These are phyloP conservation scores for Symphodus melops DNA, from an alignment of 2,113 vertebrate species.

Conservation along the genomic window DNA sequence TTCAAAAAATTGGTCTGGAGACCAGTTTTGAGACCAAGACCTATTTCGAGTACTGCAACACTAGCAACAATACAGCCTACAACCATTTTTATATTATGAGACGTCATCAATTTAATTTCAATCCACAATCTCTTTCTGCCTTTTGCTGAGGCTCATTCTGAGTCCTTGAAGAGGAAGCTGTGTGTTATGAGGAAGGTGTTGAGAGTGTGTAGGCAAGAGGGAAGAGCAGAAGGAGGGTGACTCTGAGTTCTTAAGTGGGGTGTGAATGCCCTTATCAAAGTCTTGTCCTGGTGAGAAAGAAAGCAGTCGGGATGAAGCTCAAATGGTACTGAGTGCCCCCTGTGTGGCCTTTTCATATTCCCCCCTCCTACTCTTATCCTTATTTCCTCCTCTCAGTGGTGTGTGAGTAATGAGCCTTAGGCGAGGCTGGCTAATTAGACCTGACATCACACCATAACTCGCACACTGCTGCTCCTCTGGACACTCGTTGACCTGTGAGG, in stretches of 20 bases:
- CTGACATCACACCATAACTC: constrained; percentile 73
- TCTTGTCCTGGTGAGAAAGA: constrained; percentile 49
- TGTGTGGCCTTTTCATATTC: constrained; percentile 58
- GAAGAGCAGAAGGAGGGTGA: constrained; percentile 37
- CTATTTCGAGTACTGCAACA: no score
- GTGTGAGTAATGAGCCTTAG: constrained; percentile 76
- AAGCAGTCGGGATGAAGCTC: constrained; percentile 42
- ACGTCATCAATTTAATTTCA: constrained; percentile 21
- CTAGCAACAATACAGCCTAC: not conserved
- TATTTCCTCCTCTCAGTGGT: constrained; percentile 53
- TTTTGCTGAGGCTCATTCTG: constrained; percentile 5
- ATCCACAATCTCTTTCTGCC: constrained; percentile 1
- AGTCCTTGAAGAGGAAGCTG: constrained; percentile 34
- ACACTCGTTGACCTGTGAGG: constrained; percentile 36
- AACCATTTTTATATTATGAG: not conserved
- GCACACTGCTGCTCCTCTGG: constrained; percentile 43
- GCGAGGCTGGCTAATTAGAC: constrained; percentile 78
- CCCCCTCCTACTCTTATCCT: constrained; percentile 15
- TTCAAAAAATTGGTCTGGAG: no score
- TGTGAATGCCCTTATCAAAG: constrained; percentile 71
- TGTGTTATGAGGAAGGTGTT: not conserved
- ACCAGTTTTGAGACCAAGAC: no score
- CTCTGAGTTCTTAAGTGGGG: constrained; percentile 31
- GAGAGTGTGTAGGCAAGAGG: constrained; percentile 7
- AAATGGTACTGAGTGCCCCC: constrained; percentile 51